phyloP scores from a whole-genome alignment of 2,113 vertebrate species.

The Porphyrio hochstetteri region DNA sequence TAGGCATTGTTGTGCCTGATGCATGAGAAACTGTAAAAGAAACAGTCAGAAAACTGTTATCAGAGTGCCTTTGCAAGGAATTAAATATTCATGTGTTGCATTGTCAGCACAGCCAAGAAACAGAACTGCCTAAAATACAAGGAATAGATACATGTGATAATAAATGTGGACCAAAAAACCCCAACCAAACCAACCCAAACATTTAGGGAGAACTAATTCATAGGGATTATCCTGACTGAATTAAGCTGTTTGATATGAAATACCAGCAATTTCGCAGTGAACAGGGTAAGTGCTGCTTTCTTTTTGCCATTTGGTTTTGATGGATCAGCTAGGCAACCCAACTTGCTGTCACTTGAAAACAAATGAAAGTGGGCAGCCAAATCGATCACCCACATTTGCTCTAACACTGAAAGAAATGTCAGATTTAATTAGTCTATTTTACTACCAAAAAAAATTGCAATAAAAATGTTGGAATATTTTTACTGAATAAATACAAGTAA shows the following conservation, averaged over 20 bases:
- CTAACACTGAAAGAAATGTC: background rate
- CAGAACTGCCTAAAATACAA: background rate
- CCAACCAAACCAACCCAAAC: too few relatives aligned
- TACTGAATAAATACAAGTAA: background rate
- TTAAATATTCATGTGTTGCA: background rate
- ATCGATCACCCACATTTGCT: background rate
- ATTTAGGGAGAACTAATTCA: background rate
- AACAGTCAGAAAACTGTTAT: background rate
- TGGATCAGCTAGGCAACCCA: background rate
- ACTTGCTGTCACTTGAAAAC: constrained; percentile 37
- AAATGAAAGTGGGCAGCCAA: constrained; percentile 7
- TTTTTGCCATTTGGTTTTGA: constrained; percentile 22
- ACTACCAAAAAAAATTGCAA: constrained; percentile 14
- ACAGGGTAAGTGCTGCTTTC: background rate
- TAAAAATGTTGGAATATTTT: background rate
- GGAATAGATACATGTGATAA: background rate
- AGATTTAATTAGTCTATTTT: constrained; percentile 29
- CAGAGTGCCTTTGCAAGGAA: background rate
- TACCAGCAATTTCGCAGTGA: constrained; percentile 16
- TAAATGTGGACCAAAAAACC: background rate
- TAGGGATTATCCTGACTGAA: background rate
- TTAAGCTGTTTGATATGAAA: background rate
- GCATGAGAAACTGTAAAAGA: background rate
- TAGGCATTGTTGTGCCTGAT: background rate
- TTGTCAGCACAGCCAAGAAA: background rate